phyloP scores from a whole-genome alignment of 2,888 invertebrate genomes.

The Meganola albula region DNA sequence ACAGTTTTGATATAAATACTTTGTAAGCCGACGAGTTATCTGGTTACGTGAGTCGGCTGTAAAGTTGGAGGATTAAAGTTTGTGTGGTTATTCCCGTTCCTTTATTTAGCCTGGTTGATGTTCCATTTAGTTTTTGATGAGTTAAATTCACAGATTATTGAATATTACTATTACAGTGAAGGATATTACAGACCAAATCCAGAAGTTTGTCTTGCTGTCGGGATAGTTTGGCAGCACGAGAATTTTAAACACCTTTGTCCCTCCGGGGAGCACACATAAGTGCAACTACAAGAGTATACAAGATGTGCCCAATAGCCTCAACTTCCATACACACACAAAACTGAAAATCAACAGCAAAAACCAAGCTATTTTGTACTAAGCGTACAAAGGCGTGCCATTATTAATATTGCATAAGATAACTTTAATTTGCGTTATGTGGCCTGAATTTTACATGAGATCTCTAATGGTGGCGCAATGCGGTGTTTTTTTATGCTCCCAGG shows the following conservation, averaged over 20 bases:
- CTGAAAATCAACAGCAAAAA: too few relatives aligned
- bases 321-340: too few relatives aligned
- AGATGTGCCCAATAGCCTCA: too few relatives aligned
- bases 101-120: not conserved
- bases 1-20: constrained; percentile 15
- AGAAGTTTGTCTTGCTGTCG: too few relatives aligned
- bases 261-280: too few relatives aligned
- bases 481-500: constrained; percentile 27
- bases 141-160: constrained; percentile 3
- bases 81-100: not conserved
- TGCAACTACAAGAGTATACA: too few relatives aligned
- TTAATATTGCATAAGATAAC: constrained; percentile 35
- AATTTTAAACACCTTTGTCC: too few relatives aligned
- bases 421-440: constrained; percentile 37
- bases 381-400: constrained; percentile 22
- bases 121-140: constrained; percentile 1
- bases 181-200: too few relatives aligned
- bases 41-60: constrained; percentile 18
- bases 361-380: constrained; percentile 9
- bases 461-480: constrained; percentile 35
- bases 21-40: constrained; percentile 16
- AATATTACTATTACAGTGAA: too few relatives aligned
- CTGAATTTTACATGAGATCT: constrained; percentile 37
- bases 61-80: constrained; percentile 19
- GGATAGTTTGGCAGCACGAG: too few relatives aligned